phyloP scores from a whole-genome alignment of 2,888 invertebrate species.

The Argynnis bischoffii region DNA sequence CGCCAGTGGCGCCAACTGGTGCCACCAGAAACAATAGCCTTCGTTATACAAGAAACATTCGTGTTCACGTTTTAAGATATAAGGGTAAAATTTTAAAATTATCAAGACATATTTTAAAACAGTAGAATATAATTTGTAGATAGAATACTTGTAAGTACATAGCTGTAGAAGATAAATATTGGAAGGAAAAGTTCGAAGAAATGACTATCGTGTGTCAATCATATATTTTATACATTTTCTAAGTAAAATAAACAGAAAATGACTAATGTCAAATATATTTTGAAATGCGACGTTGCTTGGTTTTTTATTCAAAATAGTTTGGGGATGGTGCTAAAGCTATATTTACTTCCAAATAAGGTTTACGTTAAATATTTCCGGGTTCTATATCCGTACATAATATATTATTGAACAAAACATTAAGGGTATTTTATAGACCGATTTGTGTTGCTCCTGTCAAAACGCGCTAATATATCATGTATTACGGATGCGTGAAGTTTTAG shows the following conservation, averaged over 20 bases:
- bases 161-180: not conserved
- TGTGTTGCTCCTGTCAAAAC: conserved; percentile 36
- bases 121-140: too few relatives aligned
- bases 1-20: too few relatives aligned
- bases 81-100: too few relatives aligned
- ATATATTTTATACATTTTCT: conserved; percentile 59
- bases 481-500: conserved; percentile 35
- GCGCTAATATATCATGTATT: conserved; percentile 40
- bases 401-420: conserved; percentile 33
- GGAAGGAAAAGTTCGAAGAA: conserved; percentile 4
- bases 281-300: conserved; percentile 46
- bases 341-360: not conserved
- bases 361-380: conserved; percentile 19
- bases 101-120: too few relatives aligned
- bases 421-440: conserved; percentile 37
- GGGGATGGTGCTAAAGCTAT: not conserved
- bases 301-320: conserved; percentile 15
- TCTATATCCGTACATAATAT: conserved; percentile 26
- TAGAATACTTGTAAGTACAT: not conserved
- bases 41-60: too few relatives aligned
- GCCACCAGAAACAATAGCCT: too few relatives aligned
- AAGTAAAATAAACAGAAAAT: conserved; percentile 64
- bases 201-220: conserved; percentile 50
- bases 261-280: conserved; percentile 55
- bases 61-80: too few relatives aligned